Conservation (phyloP, 2,888 invertebrate species). For the Salticus scenicus region DNA sequence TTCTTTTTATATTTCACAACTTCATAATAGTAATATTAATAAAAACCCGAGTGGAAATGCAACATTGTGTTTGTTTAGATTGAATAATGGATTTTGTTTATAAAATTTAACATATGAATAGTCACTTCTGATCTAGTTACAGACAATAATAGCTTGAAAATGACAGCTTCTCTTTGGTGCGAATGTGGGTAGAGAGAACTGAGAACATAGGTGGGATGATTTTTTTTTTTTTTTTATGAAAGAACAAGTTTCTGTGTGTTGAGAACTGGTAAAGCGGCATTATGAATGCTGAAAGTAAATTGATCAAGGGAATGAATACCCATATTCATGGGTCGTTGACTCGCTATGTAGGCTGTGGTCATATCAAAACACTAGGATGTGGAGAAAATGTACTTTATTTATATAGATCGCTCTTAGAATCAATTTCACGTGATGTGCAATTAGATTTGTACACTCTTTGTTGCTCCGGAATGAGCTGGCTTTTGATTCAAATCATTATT, state of each 20-base stretch:
- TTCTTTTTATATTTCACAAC: no score
- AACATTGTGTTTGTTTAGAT: no score
- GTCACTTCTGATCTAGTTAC: neutral
- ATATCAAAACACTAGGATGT: neutral
- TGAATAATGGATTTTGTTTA: neutral
- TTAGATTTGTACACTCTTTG: no score
- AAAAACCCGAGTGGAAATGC: no score
- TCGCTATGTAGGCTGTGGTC: neutral
- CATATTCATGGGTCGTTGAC: constrained; percentile 17
- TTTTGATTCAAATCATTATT: no score
- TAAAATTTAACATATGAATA: neutral
- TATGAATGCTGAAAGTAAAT: neutral
- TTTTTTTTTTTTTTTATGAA: neutral
- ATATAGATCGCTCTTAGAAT: neutral
- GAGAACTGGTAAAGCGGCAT: neutral
- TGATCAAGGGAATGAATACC: constrained; percentile 4
- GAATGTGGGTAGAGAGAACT: neutral
- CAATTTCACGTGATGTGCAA: neutral
- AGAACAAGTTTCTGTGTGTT: neutral
- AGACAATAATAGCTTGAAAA: neutral
- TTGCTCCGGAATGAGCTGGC: no score
- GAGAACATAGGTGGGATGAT: neutral
- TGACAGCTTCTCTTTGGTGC: neutral
- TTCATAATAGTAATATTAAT: no score
- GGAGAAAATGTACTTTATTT: neutral